Evolutionary conservation across 2,113 vertebrate genomes (phyloP).

Genomic region (Menura novaehollandiae): DNA sequence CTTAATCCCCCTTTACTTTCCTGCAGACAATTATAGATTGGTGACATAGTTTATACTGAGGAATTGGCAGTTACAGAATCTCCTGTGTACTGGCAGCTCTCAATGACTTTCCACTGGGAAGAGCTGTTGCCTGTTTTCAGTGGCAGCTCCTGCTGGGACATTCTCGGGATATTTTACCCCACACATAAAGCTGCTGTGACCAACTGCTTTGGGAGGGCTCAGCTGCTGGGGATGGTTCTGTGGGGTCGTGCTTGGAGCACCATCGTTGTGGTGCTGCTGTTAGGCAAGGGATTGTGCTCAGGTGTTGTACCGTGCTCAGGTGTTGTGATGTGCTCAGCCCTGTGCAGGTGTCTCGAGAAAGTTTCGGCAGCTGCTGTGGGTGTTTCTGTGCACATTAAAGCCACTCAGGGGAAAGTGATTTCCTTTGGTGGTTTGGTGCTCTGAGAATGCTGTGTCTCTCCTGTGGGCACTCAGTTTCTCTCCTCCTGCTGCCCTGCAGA

Average conservation of each 20-base stretch:
- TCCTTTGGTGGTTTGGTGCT: not conserved
- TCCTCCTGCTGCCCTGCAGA: not conserved
- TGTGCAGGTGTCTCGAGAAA: not conserved
- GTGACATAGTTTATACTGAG: not conserved
- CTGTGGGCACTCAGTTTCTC: not conserved
- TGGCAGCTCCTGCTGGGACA: conserved; percentile 11
- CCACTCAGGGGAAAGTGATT: not conserved
- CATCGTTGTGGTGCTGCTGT: rapidly evolving
- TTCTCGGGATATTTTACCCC: not conserved
- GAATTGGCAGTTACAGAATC: not conserved
- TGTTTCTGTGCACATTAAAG: not conserved
- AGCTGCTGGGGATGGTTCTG: not conserved
- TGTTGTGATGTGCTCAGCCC: not conserved
- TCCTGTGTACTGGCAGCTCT: not conserved
- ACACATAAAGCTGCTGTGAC: not conserved
- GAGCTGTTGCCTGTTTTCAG: not conserved
- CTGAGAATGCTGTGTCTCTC: not conserved
- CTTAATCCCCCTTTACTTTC: not conserved
- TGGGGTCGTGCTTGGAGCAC: not conserved
- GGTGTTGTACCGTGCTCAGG: not conserved
- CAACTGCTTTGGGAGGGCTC: conserved; percentile 16
- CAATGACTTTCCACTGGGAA: not conserved
- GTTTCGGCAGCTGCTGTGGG: not conserved
- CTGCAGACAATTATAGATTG: not conserved
- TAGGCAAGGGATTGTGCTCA: not conserved